phyloP scores from a whole-genome alignment of 2,888 invertebrate species.

The Pseudococcus longispinus region DNA sequence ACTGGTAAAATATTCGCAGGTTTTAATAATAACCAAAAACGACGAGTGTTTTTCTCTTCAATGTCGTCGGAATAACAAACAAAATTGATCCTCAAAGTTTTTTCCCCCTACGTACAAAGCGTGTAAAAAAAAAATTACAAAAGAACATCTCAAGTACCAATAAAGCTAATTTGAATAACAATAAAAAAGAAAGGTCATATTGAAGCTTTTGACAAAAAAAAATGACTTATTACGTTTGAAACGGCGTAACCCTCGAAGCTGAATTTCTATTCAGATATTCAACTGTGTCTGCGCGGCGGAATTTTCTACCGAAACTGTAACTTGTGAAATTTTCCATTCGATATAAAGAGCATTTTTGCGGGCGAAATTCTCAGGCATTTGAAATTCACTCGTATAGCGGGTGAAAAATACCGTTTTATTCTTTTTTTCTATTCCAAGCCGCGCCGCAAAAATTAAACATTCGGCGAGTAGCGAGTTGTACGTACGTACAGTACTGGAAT shows the following conservation, averaged over 20 bases:
- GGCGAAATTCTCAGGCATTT: background rate
- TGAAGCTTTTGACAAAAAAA: background rate
- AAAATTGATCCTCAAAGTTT: background rate
- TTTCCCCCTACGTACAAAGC: background rate
- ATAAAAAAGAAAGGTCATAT: background rate
- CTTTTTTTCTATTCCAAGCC: background rate
- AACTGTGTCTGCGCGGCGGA: background rate
- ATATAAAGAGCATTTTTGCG: background rate
- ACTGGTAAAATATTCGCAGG: background rate
- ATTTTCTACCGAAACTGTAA: background rate
- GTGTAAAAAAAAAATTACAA: background rate
- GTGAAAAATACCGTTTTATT: background rate
- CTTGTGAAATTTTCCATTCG: background rate
- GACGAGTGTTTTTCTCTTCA: background rate
- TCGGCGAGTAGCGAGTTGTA: background rate
- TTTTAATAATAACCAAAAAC: background rate
- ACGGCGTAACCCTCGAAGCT: background rate
- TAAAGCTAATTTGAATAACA: background rate
- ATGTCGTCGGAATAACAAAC: background rate
- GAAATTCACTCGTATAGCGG: background rate
- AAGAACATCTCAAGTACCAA: background rate
- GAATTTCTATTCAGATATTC: background rate
- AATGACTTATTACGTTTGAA: background rate
- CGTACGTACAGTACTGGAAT: background rate
- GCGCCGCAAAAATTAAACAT: background rate